Conservation (phyloP, 1,140 invertebrate species). For the Drosophila navojoa region DNA sequence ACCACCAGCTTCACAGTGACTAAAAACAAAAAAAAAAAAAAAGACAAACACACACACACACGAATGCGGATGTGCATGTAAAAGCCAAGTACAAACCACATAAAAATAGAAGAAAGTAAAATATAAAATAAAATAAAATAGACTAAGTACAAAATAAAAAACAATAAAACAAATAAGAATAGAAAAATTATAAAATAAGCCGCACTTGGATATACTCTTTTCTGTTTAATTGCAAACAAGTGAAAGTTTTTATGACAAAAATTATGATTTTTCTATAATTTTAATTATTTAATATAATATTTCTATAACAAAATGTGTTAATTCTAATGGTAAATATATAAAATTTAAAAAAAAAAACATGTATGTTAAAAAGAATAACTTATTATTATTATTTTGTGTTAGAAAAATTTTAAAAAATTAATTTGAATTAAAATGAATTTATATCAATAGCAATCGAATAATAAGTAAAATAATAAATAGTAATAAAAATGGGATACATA, state of each 20-base stretch:
- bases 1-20: slow-evolving; percentile 30
- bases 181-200: neutral
- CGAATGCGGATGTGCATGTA: slow-evolving; percentile 47
- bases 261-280: neutral
- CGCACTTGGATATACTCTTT: slow-evolving; percentile 2
- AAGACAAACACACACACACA: slow-evolving; percentile 18
- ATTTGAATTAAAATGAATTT: no score
- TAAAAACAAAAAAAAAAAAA: slow-evolving; percentile 49
- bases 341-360: no score
- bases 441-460: no score
- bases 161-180: slow-evolving; percentile 36
- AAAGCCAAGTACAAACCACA: slow-evolving; percentile 78
- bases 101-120: slow-evolving; percentile 66
- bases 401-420: no score
- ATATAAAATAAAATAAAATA: slow-evolving; percentile 30
- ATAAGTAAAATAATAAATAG: no score
- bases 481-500: no score
- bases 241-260: neutral
- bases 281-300: no score
- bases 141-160: slow-evolving; percentile 14
- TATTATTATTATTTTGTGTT: no score
- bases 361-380: no score
- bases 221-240: neutral
- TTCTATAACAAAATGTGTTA: no score
- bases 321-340: no score